Base-by-base conservation (phyloP, 2,797 vertebrate species). In the Cyprinodon diabolis region DNA sequence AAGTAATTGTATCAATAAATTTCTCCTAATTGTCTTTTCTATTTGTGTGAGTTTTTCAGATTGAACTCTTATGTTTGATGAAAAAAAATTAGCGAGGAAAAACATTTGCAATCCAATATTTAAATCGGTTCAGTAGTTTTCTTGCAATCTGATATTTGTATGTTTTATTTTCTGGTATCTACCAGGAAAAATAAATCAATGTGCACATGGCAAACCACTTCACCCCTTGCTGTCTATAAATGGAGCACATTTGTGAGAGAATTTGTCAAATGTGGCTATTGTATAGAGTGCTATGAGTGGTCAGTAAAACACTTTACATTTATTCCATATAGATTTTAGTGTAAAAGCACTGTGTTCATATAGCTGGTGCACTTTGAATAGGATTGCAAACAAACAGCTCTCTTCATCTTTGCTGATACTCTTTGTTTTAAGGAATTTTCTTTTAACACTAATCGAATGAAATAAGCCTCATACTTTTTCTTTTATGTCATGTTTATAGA, bases 391-490 rank as follows among this genome's bases (percentile, higher is more conserved):
- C n/a, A 43, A n/a, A 65, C 13, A 12, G 9, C 6, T 43, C 45
- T n/a, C 1, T 21, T 62, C 35, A 72, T 73, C 30, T 30, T 78
- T 72, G 40, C 58, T 66, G 17, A 66, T 66, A 21, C 4, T 3
- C 9, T 65, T 45, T 17, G 2, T 65, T 65, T 65, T 65, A 45
- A 37, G 45, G 11, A 5, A 45, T n/a, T 23, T 60, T 9, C 72
- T 65, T 67, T 47, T 74, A 68, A 80, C 62, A 86, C 68, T 9
- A 72, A 68, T 17, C 37, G 7, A 19, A 1, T 66, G 19, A 68
- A 79, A 68, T 23, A 65, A 75, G 15, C 25, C 57, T 43, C 48
- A 19, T n/a, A 23, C 30, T 62, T 49, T 60, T 60, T 23, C 40
- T 21, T 79, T 37, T 70, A 45, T 68, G 51, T 72, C 67, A 56